phyloP scores from a whole-genome alignment of 1,140 invertebrate species.

The Zaprionus inermis region DNA sequence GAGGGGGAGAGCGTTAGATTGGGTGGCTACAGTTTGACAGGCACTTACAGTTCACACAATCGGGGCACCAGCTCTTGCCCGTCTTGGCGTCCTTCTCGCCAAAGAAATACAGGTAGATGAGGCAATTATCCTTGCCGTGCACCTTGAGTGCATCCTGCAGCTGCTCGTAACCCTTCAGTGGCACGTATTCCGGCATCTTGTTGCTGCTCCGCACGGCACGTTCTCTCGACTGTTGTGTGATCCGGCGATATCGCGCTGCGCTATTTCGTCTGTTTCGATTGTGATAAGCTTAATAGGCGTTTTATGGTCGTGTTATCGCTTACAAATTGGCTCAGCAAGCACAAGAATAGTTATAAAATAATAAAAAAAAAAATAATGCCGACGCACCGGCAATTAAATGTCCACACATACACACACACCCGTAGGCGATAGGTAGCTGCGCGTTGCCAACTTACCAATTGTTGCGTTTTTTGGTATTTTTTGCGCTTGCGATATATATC shows the following conservation, averaged over 20 bases:
- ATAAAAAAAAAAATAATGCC: conserved; percentile 14
- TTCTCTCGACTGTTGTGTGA: not conserved
- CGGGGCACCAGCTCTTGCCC: conserved; percentile 68
- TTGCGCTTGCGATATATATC: not conserved
- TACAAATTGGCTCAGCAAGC: conserved; percentile 12
- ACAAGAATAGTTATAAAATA: conserved; percentile 8
- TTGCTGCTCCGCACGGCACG: not conserved
- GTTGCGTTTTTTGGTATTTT: conserved; percentile 14
- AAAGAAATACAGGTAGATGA: conserved; percentile 65
- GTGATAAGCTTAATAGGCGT: conserved; percentile 26
- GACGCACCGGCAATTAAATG: conserved; percentile 18
- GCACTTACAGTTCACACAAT: conserved; percentile 59
- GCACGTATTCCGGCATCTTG: conserved; percentile 78
- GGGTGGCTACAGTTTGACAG: not conserved
- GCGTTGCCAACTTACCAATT: conserved; percentile 5
- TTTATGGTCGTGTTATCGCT: conserved; percentile 14
- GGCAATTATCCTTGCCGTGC: conserved; percentile 19
- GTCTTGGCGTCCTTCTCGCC: conserved; percentile 60
- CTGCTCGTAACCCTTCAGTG: conserved; percentile 47
- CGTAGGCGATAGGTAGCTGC: not conserved
- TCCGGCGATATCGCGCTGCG: not conserved
- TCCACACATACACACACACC: not conserved
- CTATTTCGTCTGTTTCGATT: not conserved
- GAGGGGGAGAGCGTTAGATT: not conserved
- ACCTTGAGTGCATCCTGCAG: conserved; percentile 47